Conservation (phyloP, 2,797 vertebrate genomes). For the Carapus acus region DNA sequence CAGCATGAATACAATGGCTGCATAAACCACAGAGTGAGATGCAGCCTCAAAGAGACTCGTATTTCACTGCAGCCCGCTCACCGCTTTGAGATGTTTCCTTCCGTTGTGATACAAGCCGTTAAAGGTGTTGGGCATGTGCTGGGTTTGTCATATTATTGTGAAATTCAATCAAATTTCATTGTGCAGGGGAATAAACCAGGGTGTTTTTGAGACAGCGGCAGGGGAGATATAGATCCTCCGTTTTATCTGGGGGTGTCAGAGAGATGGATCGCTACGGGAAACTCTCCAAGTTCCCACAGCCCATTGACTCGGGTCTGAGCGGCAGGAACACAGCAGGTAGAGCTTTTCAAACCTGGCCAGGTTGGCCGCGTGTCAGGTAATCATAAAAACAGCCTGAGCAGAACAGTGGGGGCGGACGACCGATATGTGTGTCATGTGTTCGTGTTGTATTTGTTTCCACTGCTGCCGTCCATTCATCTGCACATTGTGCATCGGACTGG, state of each 20-base stretch:
- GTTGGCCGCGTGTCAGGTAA: slow-evolving; percentile 48
- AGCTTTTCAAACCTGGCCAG: slow-evolving; percentile 25
- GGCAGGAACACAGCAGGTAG: slow-evolving; percentile 41
- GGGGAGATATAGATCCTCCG: slow-evolving; percentile 37
- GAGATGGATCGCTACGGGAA: slow-evolving; percentile 58
- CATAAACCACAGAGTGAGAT: slow-evolving; percentile 5
- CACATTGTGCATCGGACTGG: slow-evolving; percentile 48
- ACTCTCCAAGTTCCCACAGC: slow-evolving; percentile 37
- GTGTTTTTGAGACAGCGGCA: slow-evolving; percentile 44
- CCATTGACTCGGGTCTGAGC: slow-evolving; percentile 33
- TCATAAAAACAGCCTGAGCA: slow-evolving; percentile 32
- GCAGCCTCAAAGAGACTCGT: slow-evolving; percentile 17
- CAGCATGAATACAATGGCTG: slow-evolving; percentile 6
- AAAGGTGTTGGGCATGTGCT: slow-evolving; percentile 46
- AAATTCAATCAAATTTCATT: slow-evolving; percentile 6
- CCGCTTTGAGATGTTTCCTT: slow-evolving; percentile 29
- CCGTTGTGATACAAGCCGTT: slow-evolving; percentile 30
- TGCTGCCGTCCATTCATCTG: slow-evolving; percentile 38
- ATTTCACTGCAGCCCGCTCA: slow-evolving; percentile 31
- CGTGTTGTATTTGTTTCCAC: slow-evolving; percentile 13
- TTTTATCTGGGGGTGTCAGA: slow-evolving; percentile 53
- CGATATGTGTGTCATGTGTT: slow-evolving; percentile 1
- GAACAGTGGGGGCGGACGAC: slow-evolving; percentile 12
- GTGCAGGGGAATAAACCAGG: slow-evolving; percentile 16
- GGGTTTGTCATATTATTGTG: slow-evolving; percentile 3